Evolutionary conservation across 2,797 vertebrate species (phyloP).

Genomic region (Melanotaenia trifasciata): DNA sequence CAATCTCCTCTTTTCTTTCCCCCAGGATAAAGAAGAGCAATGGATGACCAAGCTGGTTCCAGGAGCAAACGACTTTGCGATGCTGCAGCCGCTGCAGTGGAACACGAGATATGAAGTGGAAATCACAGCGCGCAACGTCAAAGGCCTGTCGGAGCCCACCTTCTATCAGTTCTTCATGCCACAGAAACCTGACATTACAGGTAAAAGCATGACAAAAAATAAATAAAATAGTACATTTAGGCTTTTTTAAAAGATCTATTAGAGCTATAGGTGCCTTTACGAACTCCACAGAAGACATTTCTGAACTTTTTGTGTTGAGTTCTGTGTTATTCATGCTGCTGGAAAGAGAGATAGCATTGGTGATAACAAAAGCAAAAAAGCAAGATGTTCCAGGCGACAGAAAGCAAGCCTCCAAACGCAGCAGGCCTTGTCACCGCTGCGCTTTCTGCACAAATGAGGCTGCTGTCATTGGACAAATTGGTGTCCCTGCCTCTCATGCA

Average conservation of each 20-base stretch:
- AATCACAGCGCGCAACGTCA: constrained; percentile 95
- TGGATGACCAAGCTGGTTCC: constrained; percentile 97
- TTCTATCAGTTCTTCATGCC: constrained; percentile 98
- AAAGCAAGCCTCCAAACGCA: constrained; percentile 30
- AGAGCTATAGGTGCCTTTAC: not conserved
- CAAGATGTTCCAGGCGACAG: constrained; percentile 48
- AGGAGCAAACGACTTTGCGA: constrained; percentile 92
- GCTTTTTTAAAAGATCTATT: not conserved
- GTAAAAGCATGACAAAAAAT: constrained; percentile 74
- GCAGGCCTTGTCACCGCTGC: constrained; percentile 7
- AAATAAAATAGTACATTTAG: not conserved
- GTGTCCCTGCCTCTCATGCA: constrained; percentile 6
- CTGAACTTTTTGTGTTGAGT: constrained; percentile 16
- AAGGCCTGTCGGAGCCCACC: constrained; percentile 97
- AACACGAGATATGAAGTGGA: constrained; percentile 97
- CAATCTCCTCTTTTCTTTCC: not conserved
- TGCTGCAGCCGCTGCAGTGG: constrained; percentile 96
- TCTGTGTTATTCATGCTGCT: constrained; percentile 4
- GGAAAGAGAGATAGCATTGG: constrained; percentile 10
- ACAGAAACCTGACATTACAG: constrained; percentile 97
- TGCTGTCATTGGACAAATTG: constrained; percentile 27
- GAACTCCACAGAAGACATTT: constrained; percentile 10
- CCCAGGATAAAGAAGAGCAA: constrained; percentile 94
- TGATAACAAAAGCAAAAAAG: constrained; percentile 48
- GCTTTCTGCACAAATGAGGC: constrained; percentile 40